Evolutionary conservation across 2,113 vertebrate genomes (phyloP).

Genomic region (Sapajus apella): DNA sequence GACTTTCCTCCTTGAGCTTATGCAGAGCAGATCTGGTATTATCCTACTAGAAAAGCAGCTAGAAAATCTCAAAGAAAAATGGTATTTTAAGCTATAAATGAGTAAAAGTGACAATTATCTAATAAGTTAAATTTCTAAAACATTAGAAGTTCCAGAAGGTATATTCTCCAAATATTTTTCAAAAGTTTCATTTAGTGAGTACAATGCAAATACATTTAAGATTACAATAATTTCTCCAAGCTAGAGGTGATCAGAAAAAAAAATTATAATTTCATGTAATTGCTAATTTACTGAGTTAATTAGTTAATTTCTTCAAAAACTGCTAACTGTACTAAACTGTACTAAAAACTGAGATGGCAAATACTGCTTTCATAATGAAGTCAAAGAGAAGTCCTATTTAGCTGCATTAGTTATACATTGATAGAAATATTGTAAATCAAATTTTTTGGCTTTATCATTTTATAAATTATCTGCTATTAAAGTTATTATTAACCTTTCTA

Average conservation of each 20-base stretch:
- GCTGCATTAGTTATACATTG: neutral
- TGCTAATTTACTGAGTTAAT: neutral
- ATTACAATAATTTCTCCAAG: neutral
- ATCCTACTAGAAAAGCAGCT: neutral
- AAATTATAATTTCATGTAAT: neutral
- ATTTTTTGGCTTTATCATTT: neutral
- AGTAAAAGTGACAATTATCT: neutral
- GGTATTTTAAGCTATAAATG: constrained; percentile 12
- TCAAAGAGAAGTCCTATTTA: neutral
- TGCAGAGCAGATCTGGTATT: neutral
- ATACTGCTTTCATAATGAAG: neutral
- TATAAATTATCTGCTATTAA: neutral
- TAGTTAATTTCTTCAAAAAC: too few species aligned
- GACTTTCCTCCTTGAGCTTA: neutral
- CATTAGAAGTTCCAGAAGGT: neutral
- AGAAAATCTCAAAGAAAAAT: neutral
- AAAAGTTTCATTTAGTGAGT: neutral
- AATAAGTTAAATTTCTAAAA: neutral
- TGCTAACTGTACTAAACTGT: neutral
- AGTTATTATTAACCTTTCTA: constrained; percentile 12
- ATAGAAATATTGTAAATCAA: constrained; percentile 23
- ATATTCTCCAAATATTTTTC: neutral
- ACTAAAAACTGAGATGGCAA: neutral
- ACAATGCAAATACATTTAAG: neutral
- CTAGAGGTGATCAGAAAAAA: neutral